Evolutionary conservation across 1,140 invertebrate species (phyloP).

Genomic region (Pachyrhynchus sulphureomaculatus): DNA sequence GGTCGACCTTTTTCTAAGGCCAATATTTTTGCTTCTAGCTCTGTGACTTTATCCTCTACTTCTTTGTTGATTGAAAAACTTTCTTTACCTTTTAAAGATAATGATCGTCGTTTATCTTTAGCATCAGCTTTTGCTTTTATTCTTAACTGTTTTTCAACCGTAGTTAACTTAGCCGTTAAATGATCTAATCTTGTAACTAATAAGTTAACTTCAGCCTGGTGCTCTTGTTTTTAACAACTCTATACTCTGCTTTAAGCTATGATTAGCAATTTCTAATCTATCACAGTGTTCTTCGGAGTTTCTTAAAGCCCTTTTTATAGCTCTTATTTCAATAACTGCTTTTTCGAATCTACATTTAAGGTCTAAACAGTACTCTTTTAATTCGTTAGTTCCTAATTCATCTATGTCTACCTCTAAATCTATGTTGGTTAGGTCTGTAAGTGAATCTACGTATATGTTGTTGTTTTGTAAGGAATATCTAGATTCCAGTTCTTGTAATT

Average conservation of each 20-base stretch:
- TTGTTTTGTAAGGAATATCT: conserved; percentile 51
- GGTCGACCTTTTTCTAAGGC: conserved; percentile 56
- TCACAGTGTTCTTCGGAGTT: conserved; percentile 78
- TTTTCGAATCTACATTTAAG: conserved; percentile 75
- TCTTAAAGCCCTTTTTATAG: conserved; percentile 79
- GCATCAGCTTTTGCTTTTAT: conserved; percentile 79
- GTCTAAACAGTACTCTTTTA: conserved; percentile 79
- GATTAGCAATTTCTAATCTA: conserved; percentile 73
- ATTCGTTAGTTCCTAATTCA: conserved; percentile 70
- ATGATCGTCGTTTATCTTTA: conserved; percentile 74
- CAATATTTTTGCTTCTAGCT: conserved; percentile 75
- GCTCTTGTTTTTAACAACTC: conserved; percentile 66
- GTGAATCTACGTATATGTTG: conserved; percentile 71
- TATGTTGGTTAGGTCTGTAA: conserved; percentile 79
- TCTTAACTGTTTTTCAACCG: conserved; percentile 80
- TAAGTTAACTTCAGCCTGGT: conserved; percentile 71
- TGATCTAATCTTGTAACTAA: conserved; percentile 85
- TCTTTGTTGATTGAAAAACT: conserved; percentile 78
- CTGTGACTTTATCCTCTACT: conserved; percentile 77
- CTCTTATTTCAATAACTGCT: conserved; percentile 76
- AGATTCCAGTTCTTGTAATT: conserved; percentile 68
- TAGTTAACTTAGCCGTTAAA: conserved; percentile 75
- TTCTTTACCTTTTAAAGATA: conserved; percentile 78
- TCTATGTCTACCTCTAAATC: conserved; percentile 74
- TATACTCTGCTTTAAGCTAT: conserved; percentile 72